A percentile compares a stretch with the other conserved stretches of the same genome.
Conservation (phyloP, 2,113 vertebrate species). For the Morone saxatilis region DNA sequence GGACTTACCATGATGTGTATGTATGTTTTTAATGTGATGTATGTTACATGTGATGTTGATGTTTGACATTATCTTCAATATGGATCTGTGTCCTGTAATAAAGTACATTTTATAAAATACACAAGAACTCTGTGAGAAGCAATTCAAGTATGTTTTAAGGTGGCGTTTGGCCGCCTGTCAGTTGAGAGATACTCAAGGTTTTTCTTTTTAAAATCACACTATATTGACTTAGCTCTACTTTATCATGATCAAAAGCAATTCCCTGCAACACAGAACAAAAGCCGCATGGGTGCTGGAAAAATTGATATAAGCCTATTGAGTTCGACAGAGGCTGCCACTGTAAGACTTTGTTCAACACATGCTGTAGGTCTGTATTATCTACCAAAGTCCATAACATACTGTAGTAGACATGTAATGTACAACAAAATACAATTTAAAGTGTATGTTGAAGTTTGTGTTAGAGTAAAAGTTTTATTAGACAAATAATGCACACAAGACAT, state of each 20-base stretch:
- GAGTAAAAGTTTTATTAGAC: not conserved
- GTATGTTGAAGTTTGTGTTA: not conserved
- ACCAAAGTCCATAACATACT: not conserved
- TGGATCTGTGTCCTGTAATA: not conserved
- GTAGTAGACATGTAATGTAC: not conserved
- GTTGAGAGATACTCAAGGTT: not conserved
- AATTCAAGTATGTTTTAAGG: not conserved
- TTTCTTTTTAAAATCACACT: not conserved
- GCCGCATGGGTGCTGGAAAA: not conserved
- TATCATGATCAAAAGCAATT: constrained; percentile 17
- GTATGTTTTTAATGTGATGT: not conserved
- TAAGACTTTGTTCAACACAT: not conserved
- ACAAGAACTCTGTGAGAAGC: not conserved
- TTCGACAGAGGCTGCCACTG: not conserved
- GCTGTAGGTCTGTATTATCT: not conserved
- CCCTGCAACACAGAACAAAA: not conserved
- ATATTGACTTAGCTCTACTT: not conserved
- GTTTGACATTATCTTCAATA: not conserved
- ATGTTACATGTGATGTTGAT: not conserved
- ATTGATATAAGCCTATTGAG: not conserved
- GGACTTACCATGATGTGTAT: not conserved
- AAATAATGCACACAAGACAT: constrained; percentile 2
- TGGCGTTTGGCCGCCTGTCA: not conserved
- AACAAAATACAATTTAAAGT: not conserved
- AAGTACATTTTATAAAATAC: not conserved